Conservation (phyloP, 2,888 invertebrate species). For the Bellardia pandia region DNA sequence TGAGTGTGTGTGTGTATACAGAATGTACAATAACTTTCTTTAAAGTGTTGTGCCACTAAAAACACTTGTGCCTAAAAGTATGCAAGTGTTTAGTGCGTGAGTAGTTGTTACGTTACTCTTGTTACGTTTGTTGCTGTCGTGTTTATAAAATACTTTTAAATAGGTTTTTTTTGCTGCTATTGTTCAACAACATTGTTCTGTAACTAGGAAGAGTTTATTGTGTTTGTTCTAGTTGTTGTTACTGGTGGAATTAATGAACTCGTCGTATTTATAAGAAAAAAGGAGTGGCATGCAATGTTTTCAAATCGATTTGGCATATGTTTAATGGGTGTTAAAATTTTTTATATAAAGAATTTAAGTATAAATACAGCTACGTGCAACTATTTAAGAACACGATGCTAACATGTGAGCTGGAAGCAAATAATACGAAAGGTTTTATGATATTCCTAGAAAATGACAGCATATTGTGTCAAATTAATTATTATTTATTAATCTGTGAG, state of each 20-base stretch:
- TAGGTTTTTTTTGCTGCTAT: neutral
- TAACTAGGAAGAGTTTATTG: slow-evolving; percentile 30
- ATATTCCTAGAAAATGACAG: no score
- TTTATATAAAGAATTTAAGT: no score
- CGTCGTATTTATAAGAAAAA: neutral
- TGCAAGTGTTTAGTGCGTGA: slow-evolving; percentile 64
- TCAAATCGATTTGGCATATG: neutral
- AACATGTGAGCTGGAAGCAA: no score
- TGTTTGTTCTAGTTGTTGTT: slow-evolving; percentile 15
- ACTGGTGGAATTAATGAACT: neutral
- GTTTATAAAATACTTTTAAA: slow-evolving; percentile 9
- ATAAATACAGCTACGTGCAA: no score
- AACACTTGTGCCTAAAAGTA: slow-evolving; percentile 54
- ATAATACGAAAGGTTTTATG: no score
- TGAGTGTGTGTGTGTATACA: neutral
- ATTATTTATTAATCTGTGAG: no score
- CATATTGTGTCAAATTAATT: no score
- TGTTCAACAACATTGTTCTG: neutral
- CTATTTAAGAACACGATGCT: no score
- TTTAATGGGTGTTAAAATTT: no score
- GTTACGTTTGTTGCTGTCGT: slow-evolving; percentile 2
- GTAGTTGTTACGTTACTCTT: slow-evolving; percentile 16
- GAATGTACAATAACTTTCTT: slow-evolving; percentile 23
- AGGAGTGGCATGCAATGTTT: neutral
- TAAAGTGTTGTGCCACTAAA: slow-evolving; percentile 51